These are phyloP conservation scores for Scaptomyza montana DNA, from an alignment of 1,140 invertebrate species.

Conservation along the genomic window DNA sequence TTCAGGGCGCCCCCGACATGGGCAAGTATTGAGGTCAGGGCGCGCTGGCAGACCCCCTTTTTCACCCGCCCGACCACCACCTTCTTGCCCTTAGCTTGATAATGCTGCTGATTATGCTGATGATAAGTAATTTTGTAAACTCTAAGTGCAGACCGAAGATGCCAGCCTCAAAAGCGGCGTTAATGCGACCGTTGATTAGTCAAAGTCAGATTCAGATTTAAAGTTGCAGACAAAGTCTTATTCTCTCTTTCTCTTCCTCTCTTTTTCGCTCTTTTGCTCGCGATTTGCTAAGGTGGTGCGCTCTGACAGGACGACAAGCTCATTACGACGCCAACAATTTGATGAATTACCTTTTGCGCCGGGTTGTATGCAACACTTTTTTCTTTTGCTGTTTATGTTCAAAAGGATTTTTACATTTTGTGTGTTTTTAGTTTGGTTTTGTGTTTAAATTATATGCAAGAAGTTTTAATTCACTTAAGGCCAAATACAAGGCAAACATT, in stretches of 20 bases:
- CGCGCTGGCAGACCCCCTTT: constrained; percentile 11
- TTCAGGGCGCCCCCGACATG: constrained; percentile 18
- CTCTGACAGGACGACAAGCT: constrained; percentile 60
- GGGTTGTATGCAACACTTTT: constrained; percentile 33
- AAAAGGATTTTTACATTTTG: constrained; percentile 41
- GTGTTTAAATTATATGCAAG: constrained; percentile 65
- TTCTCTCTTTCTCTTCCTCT: not conserved
- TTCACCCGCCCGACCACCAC: constrained; percentile 8
- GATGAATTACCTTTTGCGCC: constrained; percentile 69
- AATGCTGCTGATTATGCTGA: constrained; percentile 78
- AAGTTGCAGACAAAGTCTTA: not conserved
- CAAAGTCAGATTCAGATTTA: constrained; percentile 4
- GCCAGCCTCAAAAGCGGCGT: constrained; percentile 57
- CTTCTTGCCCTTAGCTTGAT: constrained; percentile 42
- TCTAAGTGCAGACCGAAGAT: constrained; percentile 63
- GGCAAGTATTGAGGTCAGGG: constrained; percentile 48
- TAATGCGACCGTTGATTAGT: constrained; percentile 77
- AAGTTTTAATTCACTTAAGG: constrained; percentile 73
- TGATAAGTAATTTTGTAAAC: constrained; percentile 79
- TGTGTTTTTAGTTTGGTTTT: constrained; percentile 25
- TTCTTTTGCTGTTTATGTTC: constrained; percentile 8
- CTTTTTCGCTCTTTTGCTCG: not conserved
- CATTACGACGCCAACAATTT: constrained; percentile 79
- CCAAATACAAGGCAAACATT: constrained; percentile 43
- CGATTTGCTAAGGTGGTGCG: not conserved